Conservation (phyloP, 2,113 vertebrate genomes). For the Phaetusa simplex region DNA sequence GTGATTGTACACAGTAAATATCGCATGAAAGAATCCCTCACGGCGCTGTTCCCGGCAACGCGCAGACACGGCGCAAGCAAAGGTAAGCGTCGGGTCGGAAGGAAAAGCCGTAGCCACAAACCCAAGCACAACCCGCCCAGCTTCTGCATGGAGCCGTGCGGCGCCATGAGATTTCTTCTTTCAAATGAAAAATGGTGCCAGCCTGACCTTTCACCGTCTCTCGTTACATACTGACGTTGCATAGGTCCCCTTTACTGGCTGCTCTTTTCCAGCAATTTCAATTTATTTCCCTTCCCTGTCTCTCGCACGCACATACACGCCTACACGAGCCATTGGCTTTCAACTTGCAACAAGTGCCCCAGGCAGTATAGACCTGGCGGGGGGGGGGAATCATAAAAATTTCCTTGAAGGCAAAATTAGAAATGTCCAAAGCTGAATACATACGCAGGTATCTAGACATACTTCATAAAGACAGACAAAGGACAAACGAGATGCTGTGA, state of each 20-base stretch:
- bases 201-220: neutral
- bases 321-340: neutral
- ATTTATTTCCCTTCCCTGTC: neutral
- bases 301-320: neutral
- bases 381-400: neutral
- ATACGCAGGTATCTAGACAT: neutral
- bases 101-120: neutral
- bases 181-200: neutral
- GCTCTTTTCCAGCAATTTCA: neutral
- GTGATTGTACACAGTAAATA: neutral
- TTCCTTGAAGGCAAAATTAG: neutral
- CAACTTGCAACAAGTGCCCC: neutral
- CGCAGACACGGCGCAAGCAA: fast-evolving
- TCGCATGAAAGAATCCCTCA: neutral
- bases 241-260: neutral
- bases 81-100: neutral
- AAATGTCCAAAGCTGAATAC: neutral
- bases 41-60: fast-evolving
- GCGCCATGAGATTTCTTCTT: neutral
- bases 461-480: neutral
- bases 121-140: fast-evolving
- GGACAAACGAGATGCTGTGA: neutral
- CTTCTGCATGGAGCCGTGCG: neutral
- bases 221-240: neutral
- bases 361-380: neutral